Base-by-base conservation (phyloP, 2,113 vertebrate species). In the Pholis gunnellus region DNA sequence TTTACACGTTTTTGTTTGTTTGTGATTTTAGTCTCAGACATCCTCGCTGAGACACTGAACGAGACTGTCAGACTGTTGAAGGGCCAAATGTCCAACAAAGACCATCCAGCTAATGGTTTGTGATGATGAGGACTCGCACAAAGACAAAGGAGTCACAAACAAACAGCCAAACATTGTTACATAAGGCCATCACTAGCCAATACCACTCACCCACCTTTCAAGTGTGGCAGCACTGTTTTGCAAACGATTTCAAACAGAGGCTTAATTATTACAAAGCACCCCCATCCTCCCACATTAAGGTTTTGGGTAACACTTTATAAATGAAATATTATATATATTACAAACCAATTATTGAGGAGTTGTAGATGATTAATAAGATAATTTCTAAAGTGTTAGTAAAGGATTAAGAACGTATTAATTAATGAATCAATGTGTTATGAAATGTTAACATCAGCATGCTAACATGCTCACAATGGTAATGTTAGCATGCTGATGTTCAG, bases 151-250 rank as follows among this genome's bases (percentile, higher is more conserved):
- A 57, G n/a, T 31, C 18, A 25, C 56, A 40, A 52, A 50, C 34
- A 64, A 72, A 31, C 77, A 71, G 57, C 9, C 44, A 63, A 67
- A 61, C 63, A 73, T 36, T 34, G 34, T 83, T 83, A 78, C 36
- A 9, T 78, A 78, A 78, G 25, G 10, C 10, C 31, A 25, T 60
- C 42, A 52, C 46, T 4, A 17, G 57, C 57, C 59, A 71, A 29
- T n/a, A 46, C 11, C 59, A 46, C 57, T 38, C 10, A 38, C 6
- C 9, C 25, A 6, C 25, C 44, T 42, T 34, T 22, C 31, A 67
- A 74, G 50, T 18, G 11, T 14, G 4, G 4, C 36, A 25, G 42
- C 1, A 22, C 25, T 29, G 10, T 57, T 46, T 61, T 52, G 17
- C 25, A 67, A 29, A 10, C 29, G 3, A 67, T 46, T 69, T 50